Conservation (phyloP, 2,888 invertebrate genomes). For the Conus canariensis region DNA sequence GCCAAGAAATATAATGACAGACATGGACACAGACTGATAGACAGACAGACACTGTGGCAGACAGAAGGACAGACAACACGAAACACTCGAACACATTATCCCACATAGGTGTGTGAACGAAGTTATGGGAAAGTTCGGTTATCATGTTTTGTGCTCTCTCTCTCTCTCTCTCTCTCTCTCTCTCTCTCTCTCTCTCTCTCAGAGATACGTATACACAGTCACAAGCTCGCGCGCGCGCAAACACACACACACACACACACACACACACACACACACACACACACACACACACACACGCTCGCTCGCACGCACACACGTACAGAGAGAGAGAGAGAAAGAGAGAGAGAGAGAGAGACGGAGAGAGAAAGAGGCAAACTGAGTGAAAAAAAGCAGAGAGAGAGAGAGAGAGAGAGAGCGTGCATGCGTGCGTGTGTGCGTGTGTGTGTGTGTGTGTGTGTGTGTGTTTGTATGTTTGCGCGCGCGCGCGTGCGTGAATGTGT, state of each 20-base stretch:
- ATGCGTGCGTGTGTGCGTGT: too few species aligned
- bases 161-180: too few species aligned
- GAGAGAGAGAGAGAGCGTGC: too few species aligned
- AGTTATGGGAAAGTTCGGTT: too few species aligned
- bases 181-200: constrained; percentile 9
- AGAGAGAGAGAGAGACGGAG: too few species aligned
- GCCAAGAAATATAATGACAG: not conserved
- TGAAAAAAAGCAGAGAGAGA: too few species aligned
- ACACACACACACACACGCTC: not conserved
- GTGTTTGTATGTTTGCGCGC: not conserved
- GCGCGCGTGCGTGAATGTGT: not conserved
- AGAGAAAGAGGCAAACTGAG: not conserved
- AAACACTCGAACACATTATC: not conserved
- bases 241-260: not conserved
- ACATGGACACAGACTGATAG: not conserved
- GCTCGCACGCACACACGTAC: not conserved
- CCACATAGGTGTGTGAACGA: too few species aligned
- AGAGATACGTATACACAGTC: not conserved
- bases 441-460: not conserved
- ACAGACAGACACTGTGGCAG: not conserved
- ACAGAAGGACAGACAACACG: not conserved
- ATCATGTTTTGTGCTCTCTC: too few species aligned
- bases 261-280: constrained; percentile 18
- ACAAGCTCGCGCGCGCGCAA: not conserved
- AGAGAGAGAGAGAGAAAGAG: not conserved